Percentiles rank a stretch among this genome's conserved stretches.
These are phyloP conservation scores for Dicentrarchus labrax DNA, from an alignment of 2,113 vertebrate species.

Conservation along the genomic window DNA sequence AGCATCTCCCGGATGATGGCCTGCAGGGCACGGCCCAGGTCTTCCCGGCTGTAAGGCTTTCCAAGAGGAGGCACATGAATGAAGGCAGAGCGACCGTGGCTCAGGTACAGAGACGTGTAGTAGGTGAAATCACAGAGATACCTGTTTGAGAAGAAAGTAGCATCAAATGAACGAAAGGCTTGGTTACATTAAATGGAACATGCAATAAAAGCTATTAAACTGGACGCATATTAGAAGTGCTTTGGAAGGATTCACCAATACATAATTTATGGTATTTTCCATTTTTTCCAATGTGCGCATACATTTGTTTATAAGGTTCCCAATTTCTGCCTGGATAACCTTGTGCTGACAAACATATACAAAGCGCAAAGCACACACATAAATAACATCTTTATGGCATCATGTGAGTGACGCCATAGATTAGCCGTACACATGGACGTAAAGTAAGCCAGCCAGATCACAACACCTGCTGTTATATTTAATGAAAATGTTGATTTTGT, in stretches of 20 bases:
- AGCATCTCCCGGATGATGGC: constrained; percentile 92
- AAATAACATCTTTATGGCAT: not conserved
- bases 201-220: not conserved
- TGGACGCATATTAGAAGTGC: not conserved
- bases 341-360: not conserved
- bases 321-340: not conserved
- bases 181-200: not conserved
- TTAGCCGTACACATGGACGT: too few species aligned
- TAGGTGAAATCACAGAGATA: constrained; percentile 98
- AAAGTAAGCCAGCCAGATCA: too few species aligned
- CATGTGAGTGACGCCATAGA: not conserved
- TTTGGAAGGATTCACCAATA: too few species aligned
- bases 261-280: too few species aligned
- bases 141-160: constrained; percentile 69
- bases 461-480: too few species aligned
- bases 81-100: constrained; percentile 91
- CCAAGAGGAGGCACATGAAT: constrained; percentile 94
- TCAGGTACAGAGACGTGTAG: constrained; percentile 94
- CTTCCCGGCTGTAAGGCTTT: constrained; percentile 90
- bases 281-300: too few species aligned
- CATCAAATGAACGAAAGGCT: not conserved
- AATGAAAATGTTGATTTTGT: too few species aligned
- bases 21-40: constrained; percentile 92
- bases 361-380: not conserved
- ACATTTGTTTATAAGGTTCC: too few species aligned